phyloP scores from a whole-genome alignment of 2,797 vertebrate species.

The Selene dorsalis region DNA sequence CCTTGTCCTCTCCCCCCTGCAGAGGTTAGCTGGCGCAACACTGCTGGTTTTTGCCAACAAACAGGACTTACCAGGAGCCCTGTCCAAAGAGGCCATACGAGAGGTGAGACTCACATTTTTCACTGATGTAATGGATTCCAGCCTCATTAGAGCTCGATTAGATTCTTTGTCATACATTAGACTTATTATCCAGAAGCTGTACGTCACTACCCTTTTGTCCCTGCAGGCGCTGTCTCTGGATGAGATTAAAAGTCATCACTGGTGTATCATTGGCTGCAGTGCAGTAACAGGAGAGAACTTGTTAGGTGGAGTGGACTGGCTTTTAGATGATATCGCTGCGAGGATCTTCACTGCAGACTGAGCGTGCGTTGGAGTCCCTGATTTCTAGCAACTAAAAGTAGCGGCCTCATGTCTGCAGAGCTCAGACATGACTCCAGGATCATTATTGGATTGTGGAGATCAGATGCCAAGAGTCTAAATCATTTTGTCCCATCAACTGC shows the following conservation, averaged over 20 bases:
- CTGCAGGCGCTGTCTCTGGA: slow-evolving; percentile 87
- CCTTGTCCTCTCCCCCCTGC: slow-evolving; percentile 9
- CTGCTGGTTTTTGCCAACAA: slow-evolving; percentile 91
- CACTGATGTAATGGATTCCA: background rate
- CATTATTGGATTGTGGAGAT: background rate
- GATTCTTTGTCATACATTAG: background rate
- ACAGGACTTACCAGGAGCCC: slow-evolving; percentile 75
- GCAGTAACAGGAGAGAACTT: slow-evolving; percentile 92
- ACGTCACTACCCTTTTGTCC: background rate
- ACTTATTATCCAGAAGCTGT: background rate
- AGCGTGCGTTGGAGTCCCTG: background rate
- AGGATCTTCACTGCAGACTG: slow-evolving; percentile 90
- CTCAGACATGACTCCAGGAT: background rate
- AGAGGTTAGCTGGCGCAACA: slow-evolving; percentile 92
- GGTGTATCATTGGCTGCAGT: slow-evolving; percentile 92
- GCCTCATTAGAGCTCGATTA: background rate
- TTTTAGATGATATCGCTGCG: slow-evolving; percentile 90
- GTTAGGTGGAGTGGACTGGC: slow-evolving; percentile 89
- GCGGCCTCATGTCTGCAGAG: background rate
- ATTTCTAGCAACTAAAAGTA: background rate
- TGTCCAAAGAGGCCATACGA: slow-evolving; percentile 73
- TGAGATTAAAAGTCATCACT: slow-evolving; percentile 90
- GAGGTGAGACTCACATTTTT: slow-evolving; percentile 50
- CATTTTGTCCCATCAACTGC: background rate
- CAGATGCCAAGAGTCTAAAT: no score